Base-by-base conservation (phyloP, 2,888 invertebrate genomes). In the Stenodema calcarata region DNA sequence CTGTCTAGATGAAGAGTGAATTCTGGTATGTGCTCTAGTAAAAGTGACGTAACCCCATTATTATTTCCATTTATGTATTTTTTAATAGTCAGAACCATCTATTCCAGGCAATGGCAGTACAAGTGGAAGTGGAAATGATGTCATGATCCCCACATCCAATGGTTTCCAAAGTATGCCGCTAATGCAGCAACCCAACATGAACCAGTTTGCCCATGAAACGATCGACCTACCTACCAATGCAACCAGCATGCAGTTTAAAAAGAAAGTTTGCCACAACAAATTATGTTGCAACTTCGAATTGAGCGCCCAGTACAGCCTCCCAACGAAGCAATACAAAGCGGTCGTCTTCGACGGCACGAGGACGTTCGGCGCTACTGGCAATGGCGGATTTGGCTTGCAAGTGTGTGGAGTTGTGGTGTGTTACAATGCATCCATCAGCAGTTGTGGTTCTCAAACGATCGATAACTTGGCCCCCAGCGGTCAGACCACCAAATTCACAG, bases 241-340 rank as follows among this genome's bases (percentile, higher is more conserved):
- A 35, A 70, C 54, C 2, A 69, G 3, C 9, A 6, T 1, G 3
- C 12, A 2, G 12, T 69, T 62, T 27, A 69, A 62, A 3, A 41
- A 35, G n/a, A 6, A 28, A 9, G 27, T 85, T 12, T 85, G 85
- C 62, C 50, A 85, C 27, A n/a, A 18, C 0, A 28, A 50, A 30
- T 18, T 85, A 7, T 85, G 85, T 62, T 85, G 85, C 30, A 14
- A 44, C 16, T 85, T 85, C 54, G 50, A 76, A 12, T 28, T 76
- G 54, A 54, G 12, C 1, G 47, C 76, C n/a, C 14, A 23, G n/a
- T 50, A 69, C 78, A 30, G 14, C 27, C 14, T n/a, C 1, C 11
- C 18, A 3, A n/a, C 73, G 0, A 0, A 16, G 4, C 30, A 73
- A 14, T 76, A 76, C 76, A 30, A 30, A 47, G 54, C 78, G n/a